Evolutionary conservation across 2,888 invertebrate species (phyloP).

Genomic region (Hanleya hanleyi): DNA sequence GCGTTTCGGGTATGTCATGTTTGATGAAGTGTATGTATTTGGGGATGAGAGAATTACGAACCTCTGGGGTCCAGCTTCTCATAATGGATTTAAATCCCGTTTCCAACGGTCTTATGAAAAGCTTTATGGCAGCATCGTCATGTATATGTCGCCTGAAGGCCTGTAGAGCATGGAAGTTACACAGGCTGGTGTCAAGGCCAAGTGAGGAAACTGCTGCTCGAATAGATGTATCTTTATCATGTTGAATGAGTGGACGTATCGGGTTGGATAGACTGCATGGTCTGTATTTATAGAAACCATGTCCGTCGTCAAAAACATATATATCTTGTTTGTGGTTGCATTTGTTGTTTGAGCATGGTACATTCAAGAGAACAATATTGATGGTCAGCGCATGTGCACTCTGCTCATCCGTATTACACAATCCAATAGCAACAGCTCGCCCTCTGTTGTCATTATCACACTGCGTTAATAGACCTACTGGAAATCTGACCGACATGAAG

Average conservation of each 20-base stretch:
- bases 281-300: conserved; percentile 8
- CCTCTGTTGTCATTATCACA: conserved; percentile 13
- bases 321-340: conserved; percentile 10
- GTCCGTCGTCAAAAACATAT: conserved; percentile 12
- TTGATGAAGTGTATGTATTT: conserved; percentile 6
- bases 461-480: background rate
- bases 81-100: conserved; percentile 16
- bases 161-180: conserved; percentile 17
- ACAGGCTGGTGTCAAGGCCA: background rate
- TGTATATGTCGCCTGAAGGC: conserved; percentile 12
- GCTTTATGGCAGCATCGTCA: background rate
- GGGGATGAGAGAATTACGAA: background rate
- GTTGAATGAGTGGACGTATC: conserved; percentile 15
- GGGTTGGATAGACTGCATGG: background rate
- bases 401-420: conserved; percentile 8
- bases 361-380: conserved; percentile 10
- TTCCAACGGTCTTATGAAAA: conserved; percentile 19
- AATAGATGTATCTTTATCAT: conserved; percentile 15
- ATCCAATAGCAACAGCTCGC: background rate
- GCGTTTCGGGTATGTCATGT: conserved; percentile 3
- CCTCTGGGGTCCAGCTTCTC: conserved; percentile 3
- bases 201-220: background rate
- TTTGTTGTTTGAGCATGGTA: background rate
- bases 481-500: conserved; percentile 8
- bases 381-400: conserved; percentile 3